Base-by-base conservation (phyloP, 2,888 invertebrate genomes). In the Colostygia pectinataria region DNA sequence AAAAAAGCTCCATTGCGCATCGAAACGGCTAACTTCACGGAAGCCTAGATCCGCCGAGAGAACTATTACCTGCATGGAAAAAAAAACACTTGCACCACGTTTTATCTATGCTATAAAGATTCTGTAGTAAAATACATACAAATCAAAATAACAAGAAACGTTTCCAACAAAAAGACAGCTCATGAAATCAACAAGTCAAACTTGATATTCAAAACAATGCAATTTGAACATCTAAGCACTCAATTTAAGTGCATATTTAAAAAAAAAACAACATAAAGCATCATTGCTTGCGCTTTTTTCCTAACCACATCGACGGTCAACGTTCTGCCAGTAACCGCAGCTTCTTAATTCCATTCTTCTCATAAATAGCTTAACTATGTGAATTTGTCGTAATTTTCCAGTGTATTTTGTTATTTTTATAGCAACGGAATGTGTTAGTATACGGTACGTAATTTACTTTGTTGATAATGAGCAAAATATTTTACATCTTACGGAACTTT, bases 231-330 rank as follows among this genome's bases (percentile, higher is more conserved):
- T 8, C 18, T 18, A 9, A 5, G 5, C 9, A 9, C 15, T 18
- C 4, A 24, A 14, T 36, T 37, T 4, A 14, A 15, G 9, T n/a
- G 9, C n/a, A n/a, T n/a, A n/a, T n/a, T 25, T 12, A 25, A n/a
- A 25, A 38, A 32, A 40, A 46, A 28, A 20, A 7, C 4, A 9
- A 23, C 15, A 18, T 1, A 20, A 25, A 25, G 13, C 12, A 18
- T 12, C 8, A 27, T 34, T 9, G 24, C 32, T 47, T 53, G 41
- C 42, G 29, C 31, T 51, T 55, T 58, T 63, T 63, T 57, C 51
- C 51, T 52, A 65, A 72, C 66, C 67, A 59, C 68, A 66, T 39
- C 47, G 49, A 24, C 68, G 77, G 78, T 74, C 77, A 71, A 66
- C 59, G 74, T 61, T 67, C 76, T 52, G 10, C 28, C 38, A 44